A percentile compares a stretch with the other conserved stretches of the same genome.
Evolutionary conservation across 2,888 invertebrate species (phyloP).

Genomic region (Argyra leucocephala): DNA sequence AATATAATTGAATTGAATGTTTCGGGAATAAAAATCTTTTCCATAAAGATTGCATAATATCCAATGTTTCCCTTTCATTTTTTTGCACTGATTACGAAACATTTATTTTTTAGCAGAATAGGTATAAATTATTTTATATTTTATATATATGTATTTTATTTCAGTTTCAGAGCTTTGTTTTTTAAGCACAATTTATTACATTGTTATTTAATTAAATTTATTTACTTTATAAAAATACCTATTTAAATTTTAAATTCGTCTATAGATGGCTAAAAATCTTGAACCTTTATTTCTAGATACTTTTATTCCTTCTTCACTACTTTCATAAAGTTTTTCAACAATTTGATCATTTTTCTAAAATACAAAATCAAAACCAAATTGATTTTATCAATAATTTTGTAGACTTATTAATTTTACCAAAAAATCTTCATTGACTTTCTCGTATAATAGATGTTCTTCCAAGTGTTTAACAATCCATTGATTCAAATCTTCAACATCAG

Average conservation of each 20-base stretch:
- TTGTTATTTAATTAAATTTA: no score
- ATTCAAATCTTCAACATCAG: constrained; percentile 93
- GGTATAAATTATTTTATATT: no score
- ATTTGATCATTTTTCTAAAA: constrained; percentile 67
- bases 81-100: no score
- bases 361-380: constrained; percentile 8
- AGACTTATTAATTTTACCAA: constrained; percentile 48
- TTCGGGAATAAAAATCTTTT: no score
- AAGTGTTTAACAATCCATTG: constrained; percentile 96
- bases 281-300: constrained; percentile 90
- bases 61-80: no score
- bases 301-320: constrained; percentile 97
- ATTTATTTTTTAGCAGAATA: no score
- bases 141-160: no score
- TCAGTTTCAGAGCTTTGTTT: no score
- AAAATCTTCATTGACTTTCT: constrained; percentile 61
- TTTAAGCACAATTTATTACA: no score
- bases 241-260: constrained; percentile 45
- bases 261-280: constrained; percentile 85
- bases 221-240: no score
- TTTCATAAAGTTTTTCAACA: constrained; percentile 78
- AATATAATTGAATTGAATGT: no score
- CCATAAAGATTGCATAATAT: no score
- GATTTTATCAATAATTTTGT: background rate
- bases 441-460: constrained; percentile 80